Evolutionary conservation across 2,113 vertebrate genomes (phyloP).

Genomic region (Centrocercus urophasianus): DNA sequence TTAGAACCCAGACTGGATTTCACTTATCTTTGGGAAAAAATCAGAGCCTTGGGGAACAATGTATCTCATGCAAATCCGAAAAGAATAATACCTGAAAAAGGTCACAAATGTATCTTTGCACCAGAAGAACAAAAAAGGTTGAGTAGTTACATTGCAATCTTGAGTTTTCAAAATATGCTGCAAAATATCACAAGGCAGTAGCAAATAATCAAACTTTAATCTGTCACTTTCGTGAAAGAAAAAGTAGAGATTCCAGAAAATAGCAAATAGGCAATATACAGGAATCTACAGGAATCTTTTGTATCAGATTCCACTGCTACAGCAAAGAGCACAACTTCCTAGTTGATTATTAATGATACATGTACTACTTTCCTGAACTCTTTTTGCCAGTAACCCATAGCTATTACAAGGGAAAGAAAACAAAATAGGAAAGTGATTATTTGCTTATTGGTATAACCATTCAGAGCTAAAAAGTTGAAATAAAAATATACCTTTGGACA

Average conservation of each 20-base stretch:
- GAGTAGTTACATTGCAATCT: neutral
- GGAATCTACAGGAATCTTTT: neutral
- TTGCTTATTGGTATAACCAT: neutral
- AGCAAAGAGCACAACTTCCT: neutral
- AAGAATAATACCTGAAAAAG: neutral
- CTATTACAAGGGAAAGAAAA: neutral
- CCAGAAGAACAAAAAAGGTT: neutral
- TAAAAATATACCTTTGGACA: neutral
- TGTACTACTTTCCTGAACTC: neutral
- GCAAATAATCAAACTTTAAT: neutral
- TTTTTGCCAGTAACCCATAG: neutral
- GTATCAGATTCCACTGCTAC: neutral
- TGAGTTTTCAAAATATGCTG: neutral
- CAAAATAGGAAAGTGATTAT: neutral
- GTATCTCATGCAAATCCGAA: neutral
- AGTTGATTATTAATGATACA: neutral
- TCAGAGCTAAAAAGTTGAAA: neutral
- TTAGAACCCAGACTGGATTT: neutral
- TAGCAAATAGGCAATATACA: neutral
- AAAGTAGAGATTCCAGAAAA: neutral
- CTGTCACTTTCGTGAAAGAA: neutral
- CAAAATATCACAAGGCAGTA: neutral
- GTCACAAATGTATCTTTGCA: neutral
- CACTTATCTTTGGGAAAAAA: neutral
- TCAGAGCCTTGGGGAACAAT: neutral